Conservation (phyloP, 2,113 vertebrate genomes). For the Trogon surrucura region DNA sequence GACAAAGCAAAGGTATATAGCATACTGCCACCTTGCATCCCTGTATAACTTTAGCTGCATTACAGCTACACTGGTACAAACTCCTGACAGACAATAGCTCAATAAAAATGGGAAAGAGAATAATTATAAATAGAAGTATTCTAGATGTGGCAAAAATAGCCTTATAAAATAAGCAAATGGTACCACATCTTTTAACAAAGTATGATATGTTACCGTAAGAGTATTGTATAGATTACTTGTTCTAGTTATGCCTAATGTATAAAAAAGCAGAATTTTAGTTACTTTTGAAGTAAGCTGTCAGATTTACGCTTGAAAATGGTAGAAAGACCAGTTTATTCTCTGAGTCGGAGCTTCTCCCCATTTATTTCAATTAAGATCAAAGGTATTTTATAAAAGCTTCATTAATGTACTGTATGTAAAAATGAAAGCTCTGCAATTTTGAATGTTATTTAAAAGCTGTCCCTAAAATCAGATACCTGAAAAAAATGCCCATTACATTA, state of each 20-base stretch:
- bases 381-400: not conserved
- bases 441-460: not conserved
- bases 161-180: not conserved
- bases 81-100: not conserved
- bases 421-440: not conserved
- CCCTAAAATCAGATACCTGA: not conserved
- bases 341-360: not conserved
- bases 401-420: not conserved
- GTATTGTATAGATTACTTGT: not conserved
- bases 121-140: not conserved
- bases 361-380: not conserved
- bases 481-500: not conserved
- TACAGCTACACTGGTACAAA: not conserved
- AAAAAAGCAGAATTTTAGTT: not conserved
- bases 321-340: not conserved
- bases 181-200: not conserved
- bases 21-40: not conserved
- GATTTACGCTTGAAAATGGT: not conserved
- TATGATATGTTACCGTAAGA: not conserved
- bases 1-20: not conserved
- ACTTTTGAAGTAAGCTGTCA: not conserved
- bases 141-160: not conserved
- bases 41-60: not conserved
- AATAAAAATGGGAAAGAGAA: not conserved
- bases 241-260: not conserved